These are phyloP conservation scores for Sinotaia quadrata DNA, from an alignment of 2,888 invertebrate genomes.

Conservation along the genomic window DNA sequence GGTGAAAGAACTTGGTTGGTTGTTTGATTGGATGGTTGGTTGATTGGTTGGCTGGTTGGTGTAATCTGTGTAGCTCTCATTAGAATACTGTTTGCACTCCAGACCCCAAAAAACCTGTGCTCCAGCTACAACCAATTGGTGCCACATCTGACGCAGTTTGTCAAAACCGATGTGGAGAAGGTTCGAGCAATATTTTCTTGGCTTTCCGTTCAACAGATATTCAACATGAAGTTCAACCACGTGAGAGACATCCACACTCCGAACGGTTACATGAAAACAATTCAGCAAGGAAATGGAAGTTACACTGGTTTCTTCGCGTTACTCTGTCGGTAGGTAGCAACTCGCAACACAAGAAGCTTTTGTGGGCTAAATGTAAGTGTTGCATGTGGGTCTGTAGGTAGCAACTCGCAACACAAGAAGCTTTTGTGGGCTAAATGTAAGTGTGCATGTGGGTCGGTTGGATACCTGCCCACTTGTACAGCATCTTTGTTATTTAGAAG, in stretches of 20 bases:
- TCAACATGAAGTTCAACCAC: conserved; percentile 38
- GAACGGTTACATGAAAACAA: conserved; percentile 48
- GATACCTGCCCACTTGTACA: too few relatives aligned
- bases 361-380: too few relatives aligned
- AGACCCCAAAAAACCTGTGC: conserved; percentile 22
- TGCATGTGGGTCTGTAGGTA: too few relatives aligned
- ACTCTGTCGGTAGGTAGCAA: conserved; percentile 54
- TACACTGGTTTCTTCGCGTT: conserved; percentile 49
- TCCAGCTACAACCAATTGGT: conserved; percentile 35
- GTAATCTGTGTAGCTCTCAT: neutral
- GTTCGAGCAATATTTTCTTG: conserved; percentile 49
- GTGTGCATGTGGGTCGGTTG: too few relatives aligned
- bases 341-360: too few relatives aligned
- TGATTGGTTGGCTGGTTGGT: neutral
- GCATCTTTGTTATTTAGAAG: too few relatives aligned
- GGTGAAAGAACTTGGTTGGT: neutral
- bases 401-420: too few relatives aligned
- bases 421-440: too few relatives aligned
- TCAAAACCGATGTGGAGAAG: conserved; percentile 41
- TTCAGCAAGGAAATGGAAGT: conserved; percentile 47
- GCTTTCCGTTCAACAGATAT: conserved; percentile 49
- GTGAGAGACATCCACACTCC: conserved; percentile 44
- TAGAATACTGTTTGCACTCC: neutral
- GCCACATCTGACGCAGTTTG: conserved; percentile 31
- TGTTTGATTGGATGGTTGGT: neutral